phyloP scores from a whole-genome alignment of 2,797 vertebrate genomes.

The Tiaroga cobitis region DNA sequence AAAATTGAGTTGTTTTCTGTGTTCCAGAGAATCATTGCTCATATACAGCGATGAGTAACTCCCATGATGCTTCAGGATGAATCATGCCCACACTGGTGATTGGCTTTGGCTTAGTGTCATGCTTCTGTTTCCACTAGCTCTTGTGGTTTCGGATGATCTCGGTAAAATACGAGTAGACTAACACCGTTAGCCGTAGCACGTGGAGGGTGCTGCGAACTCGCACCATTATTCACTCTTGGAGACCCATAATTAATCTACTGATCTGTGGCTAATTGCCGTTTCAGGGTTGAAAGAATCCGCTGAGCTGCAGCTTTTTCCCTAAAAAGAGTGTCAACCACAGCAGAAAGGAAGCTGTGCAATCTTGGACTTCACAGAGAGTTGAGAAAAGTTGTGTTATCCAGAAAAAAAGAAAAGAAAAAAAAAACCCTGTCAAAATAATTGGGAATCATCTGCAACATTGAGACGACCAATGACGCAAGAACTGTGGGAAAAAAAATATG shows the following conservation, averaged over 20 bases:
- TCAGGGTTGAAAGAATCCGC: constrained; percentile 34
- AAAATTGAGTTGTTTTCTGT: background rate
- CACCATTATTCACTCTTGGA: constrained; percentile 53
- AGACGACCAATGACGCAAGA: background rate
- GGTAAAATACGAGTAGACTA: constrained; percentile 28
- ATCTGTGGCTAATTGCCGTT: constrained; percentile 53
- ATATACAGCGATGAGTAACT: constrained; percentile 52
- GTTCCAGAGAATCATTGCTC: background rate
- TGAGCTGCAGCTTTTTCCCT: constrained; percentile 25
- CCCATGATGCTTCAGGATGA: constrained; percentile 53
- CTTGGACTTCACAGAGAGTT: background rate
- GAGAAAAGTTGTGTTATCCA: background rate
- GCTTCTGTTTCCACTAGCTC: constrained; percentile 27
- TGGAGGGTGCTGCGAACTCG: constrained; percentile 42
- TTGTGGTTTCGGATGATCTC: constrained; percentile 45
- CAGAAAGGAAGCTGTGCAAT: constrained; percentile 25
- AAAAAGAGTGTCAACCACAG: constrained; percentile 19
- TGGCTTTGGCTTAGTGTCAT: constrained; percentile 44
- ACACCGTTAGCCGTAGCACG: constrained; percentile 26
- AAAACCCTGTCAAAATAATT: constrained; percentile 18
- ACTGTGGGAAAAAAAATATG: background rate
- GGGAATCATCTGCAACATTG: background rate
- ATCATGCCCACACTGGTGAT: constrained; percentile 50
- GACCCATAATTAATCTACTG: constrained; percentile 59
- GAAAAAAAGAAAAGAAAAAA: background rate